Base-by-base conservation (phyloP, 2,113 vertebrate species). In the Syrrhaptes paradoxus region DNA sequence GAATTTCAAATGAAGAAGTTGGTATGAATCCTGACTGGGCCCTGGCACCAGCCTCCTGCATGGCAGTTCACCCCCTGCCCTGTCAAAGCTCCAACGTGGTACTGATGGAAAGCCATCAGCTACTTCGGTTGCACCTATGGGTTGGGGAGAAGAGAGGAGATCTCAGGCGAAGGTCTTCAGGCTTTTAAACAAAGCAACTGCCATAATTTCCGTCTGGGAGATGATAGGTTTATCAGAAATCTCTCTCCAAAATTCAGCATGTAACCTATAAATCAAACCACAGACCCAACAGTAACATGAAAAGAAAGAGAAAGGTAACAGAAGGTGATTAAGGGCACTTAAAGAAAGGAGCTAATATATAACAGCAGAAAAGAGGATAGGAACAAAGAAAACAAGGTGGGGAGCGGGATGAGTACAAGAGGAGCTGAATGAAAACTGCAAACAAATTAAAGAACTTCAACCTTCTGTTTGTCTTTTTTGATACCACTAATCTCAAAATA, bases 141-240 rank as follows among this genome's bases (percentile, higher is more conserved):
- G 54, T 31, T 8, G 4, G 41, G 32, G 12, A 80, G 38, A 17
- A 74, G 43, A 71, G 38, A 87, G 71, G 36, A 89, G 87, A 63
- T 83, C 71, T 85, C 87, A 91, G 36, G 34, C 90, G 85, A 90
- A 94, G 38, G 55, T 94, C 82, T 87, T 62, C 4, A 94, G 70
- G 78, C 21, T 89, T 76, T 74, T 26, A 80, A 48, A 76, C 28
- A 87, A 55, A 93, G 18, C 34, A 83, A n/a, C 63, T 71, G 29
- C 45, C 48, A 3, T 22, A 11, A 75, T 93, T 71, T 67, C 68
- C 38, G 49, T 55, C 38, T 77, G 25, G 28, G 68, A 86, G 11
- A 41, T 71, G 43, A 85, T 65, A 91, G 2, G 17, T 73, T 73
- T 73, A 91, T 70, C 55, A 91, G 82, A 93, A 94, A 62, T 13